phyloP scores from a whole-genome alignment of 2,113 vertebrate species.

The Toxostoma redivivum region DNA sequence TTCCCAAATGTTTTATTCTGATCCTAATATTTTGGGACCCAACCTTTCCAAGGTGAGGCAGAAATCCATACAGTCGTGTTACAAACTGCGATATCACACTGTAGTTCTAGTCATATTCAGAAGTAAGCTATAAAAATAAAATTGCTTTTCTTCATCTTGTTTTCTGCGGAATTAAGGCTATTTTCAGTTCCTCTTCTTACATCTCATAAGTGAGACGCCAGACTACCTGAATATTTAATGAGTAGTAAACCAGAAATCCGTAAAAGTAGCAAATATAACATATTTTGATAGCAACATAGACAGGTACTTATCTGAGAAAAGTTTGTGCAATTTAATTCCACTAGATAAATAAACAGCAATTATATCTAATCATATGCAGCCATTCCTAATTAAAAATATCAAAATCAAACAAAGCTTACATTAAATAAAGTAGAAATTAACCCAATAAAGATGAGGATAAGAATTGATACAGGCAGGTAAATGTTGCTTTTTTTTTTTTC shows the following conservation, averaged over 20 bases:
- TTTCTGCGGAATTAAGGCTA: background rate
- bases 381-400: background rate
- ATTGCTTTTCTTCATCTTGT: background rate
- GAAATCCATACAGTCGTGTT: background rate
- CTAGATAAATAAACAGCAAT: background rate
- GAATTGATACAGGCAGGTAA: background rate
- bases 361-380: background rate
- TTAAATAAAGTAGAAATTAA: background rate
- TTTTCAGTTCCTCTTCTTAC: constrained; percentile 20
- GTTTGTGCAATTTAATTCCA: background rate
- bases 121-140: background rate
- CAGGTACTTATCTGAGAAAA: background rate
- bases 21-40: background rate
- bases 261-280: background rate
- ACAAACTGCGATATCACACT: background rate
- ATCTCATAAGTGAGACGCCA: background rate
- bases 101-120: background rate
- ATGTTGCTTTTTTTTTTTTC: background rate
- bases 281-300: background rate
- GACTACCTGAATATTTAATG: background rate
- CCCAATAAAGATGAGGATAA: background rate
- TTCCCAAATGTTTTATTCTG: background rate
- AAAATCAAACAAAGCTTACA: constrained; percentile 32
- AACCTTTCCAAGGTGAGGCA: background rate
- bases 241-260: background rate